Conservation (phyloP, 2,113 vertebrate species). For the Monopterus albus region DNA sequence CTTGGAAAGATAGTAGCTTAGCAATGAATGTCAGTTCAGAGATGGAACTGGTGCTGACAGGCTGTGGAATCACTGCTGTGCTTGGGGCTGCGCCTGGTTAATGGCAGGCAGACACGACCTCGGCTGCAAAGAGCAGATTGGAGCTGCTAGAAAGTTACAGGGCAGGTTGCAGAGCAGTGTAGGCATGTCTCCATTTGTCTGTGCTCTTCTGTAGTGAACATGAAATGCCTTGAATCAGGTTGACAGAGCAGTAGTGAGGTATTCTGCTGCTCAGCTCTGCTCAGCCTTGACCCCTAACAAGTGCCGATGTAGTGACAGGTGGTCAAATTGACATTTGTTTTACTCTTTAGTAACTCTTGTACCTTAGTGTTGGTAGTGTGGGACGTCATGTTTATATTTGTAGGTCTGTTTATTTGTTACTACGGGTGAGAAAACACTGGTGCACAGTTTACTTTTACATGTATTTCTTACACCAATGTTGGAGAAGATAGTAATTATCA, state of each 20-base stretch:
- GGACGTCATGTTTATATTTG: no score
- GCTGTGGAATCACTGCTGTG: background rate
- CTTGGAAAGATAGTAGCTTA: no score
- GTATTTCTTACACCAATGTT: background rate
- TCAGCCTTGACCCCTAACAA: no score
- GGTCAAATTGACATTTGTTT: no score
- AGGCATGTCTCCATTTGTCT: slow-evolving; percentile 3
- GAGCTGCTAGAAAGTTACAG: background rate
- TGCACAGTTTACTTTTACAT: background rate
- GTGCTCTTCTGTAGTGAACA: background rate
- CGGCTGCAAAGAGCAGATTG: slow-evolving; percentile 6
- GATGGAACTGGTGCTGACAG: no score
- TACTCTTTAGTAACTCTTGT: background rate
- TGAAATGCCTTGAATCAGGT: background rate
- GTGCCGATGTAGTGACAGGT: background rate
- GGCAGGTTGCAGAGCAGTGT: background rate
- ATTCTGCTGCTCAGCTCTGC: background rate
- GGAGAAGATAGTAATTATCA: background rate
- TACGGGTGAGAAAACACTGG: background rate
- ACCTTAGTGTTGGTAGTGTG: background rate
- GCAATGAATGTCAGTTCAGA: no score
- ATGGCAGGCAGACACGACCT: background rate
- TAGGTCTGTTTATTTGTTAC: no score
- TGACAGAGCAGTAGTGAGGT: background rate
- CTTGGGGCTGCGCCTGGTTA: background rate